These are phyloP conservation scores for Gavialis gangeticus DNA, from an alignment of 2,113 vertebrate genomes.

Conservation along the genomic window DNA sequence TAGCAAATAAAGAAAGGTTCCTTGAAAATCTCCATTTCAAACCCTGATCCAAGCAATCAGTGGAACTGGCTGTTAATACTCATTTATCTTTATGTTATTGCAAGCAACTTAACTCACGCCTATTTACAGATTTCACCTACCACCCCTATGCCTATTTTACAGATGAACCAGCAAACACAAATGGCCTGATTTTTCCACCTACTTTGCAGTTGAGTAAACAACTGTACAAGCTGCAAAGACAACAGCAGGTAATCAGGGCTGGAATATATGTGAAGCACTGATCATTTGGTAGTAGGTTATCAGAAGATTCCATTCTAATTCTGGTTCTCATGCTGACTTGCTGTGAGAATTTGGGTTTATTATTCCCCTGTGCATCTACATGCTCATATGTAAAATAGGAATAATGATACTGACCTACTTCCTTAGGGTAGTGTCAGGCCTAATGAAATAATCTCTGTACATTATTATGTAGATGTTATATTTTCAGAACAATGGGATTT, in stretches of 20 bases:
- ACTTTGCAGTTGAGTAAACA: background rate
- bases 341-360: background rate
- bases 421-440: background rate
- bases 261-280: accelerated
- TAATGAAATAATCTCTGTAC: background rate
- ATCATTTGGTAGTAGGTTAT: background rate
- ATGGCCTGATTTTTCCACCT: background rate
- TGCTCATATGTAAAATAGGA: background rate
- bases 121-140: background rate
- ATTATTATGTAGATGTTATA: background rate
- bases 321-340: background rate
- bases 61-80: background rate
- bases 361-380: background rate
- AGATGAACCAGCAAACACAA: background rate
- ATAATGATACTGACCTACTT: background rate
- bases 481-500: background rate
- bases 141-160: background rate
- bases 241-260: background rate
- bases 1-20: background rate
- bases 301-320: background rate
- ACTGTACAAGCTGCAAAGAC: background rate
- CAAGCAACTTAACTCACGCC: background rate
- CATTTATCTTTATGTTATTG: background rate
- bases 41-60: background rate
- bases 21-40: background rate